A percentile compares a stretch with the other conserved stretches of the same genome.
Evolutionary conservation across 2,888 invertebrate genomes (phyloP).

Genomic region (Drosophila koepferae): DNA sequence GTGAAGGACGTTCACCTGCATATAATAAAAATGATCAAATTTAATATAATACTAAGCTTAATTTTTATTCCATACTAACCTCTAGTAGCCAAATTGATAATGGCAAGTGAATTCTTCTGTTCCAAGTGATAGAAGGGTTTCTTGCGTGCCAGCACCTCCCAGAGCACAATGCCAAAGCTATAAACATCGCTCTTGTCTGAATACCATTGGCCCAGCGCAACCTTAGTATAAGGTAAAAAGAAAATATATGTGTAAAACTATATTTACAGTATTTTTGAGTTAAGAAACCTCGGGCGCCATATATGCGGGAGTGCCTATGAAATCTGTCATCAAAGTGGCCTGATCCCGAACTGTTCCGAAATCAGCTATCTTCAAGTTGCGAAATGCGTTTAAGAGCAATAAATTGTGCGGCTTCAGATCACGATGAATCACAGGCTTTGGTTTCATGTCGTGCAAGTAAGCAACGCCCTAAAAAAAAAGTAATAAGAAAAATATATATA

Average conservation of each 20-base stretch:
- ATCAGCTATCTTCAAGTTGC: conserved; percentile 24
- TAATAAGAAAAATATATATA: neutral
- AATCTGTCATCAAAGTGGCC: neutral
- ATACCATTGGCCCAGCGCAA: neutral
- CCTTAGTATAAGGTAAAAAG: neutral
- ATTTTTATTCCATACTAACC: neutral
- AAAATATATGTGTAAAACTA: neutral
- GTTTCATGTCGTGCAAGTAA: conserved; percentile 17
- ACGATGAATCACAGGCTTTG: conserved; percentile 22
- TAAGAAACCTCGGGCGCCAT: conserved; percentile 29
- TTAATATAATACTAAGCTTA: neutral
- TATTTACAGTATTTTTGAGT: neutral
- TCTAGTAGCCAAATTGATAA: neutral
- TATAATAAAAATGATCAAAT: neutral
- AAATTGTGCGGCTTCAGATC: conserved; percentile 29
- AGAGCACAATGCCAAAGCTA: conserved; percentile 33
- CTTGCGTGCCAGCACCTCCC: conserved; percentile 32
- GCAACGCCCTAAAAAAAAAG: conserved; percentile 14
- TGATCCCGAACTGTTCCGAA: conserved; percentile 25
- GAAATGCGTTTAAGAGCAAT: conserved; percentile 11
- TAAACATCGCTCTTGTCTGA: conserved; percentile 21
- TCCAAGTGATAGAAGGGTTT: conserved; percentile 25
- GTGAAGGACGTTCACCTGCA: conserved; percentile 1
- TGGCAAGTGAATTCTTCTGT: neutral
- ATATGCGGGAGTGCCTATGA: conserved; percentile 16